These are phyloP conservation scores for Pheosia tremula DNA, from an alignment of 2,888 invertebrate species.

Conservation along the genomic window DNA sequence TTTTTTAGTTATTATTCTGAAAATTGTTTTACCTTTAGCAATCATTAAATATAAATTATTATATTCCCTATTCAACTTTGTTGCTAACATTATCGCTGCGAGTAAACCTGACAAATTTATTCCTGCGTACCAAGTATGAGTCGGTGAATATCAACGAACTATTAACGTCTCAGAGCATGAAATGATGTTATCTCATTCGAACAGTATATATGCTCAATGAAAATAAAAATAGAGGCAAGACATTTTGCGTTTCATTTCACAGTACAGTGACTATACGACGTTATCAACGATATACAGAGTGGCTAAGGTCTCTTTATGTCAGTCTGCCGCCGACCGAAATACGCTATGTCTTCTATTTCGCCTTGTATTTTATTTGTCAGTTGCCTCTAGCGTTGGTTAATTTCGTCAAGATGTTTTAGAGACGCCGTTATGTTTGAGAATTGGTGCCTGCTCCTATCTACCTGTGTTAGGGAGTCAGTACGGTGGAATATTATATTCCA, in stretches of 20 bases:
- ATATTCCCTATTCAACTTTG: neutral
- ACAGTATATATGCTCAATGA: neutral
- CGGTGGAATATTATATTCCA: no score
- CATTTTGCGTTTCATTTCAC: constrained; percentile 3
- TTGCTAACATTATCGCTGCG: neutral
- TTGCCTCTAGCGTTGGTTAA: neutral
- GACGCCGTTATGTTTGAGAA: neutral
- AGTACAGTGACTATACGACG: neutral
- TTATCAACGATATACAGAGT: neutral
- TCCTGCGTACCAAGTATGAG: neutral
- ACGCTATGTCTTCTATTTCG: neutral
- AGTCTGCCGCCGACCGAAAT: no score
- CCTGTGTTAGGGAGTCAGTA: neutral
- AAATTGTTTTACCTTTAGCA: no score
- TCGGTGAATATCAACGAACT: neutral
- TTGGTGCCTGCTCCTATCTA: neutral
- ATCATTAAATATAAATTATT: no score
- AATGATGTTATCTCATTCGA: neutral
- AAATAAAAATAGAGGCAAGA: neutral
- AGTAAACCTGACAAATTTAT: neutral
- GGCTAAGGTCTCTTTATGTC: no score
- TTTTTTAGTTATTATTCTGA: no score
- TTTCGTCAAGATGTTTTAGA: neutral
- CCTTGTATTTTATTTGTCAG: neutral
- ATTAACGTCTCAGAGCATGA: neutral